These are phyloP conservation scores for Andinoacara biseriatus DNA, from an alignment of 2,113 vertebrate species.

Conservation along the genomic window DNA sequence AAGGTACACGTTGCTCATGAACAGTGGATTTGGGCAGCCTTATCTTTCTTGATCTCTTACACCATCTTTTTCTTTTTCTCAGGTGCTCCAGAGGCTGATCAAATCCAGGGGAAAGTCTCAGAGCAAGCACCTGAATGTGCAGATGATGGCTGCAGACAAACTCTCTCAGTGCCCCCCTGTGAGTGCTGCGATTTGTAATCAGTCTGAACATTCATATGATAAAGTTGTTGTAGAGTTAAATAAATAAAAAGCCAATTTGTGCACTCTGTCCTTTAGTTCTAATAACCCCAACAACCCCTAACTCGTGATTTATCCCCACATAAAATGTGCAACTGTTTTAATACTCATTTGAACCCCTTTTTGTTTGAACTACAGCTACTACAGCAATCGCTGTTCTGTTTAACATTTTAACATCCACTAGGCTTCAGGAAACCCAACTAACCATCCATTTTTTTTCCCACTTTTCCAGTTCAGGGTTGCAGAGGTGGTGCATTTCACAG, in stretches of 20 bases:
- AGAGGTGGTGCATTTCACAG: too few relatives aligned
- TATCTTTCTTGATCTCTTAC: not conserved
- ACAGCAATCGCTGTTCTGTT: not conserved
- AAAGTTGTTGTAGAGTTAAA: not conserved
- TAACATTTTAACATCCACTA: not conserved
- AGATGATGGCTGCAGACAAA: slow-evolving; percentile 96
- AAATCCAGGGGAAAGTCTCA: slow-evolving; percentile 96
- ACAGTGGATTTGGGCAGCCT: not conserved
- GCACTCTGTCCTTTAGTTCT: not conserved
- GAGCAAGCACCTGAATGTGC: slow-evolving; percentile 95
- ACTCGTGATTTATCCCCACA: too few relatives aligned
- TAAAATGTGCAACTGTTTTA: too few relatives aligned
- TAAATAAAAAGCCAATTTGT: too few relatives aligned
- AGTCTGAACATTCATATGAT: not conserved
- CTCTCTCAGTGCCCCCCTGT: slow-evolving; percentile 95
- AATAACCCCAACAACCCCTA: not conserved
- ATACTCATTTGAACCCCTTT: not conserved
- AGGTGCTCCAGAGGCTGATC: slow-evolving; percentile 94
- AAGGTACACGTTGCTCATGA: slow-evolving; percentile 80
- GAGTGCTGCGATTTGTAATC: slow-evolving; percentile 67
- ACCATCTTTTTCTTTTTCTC: not conserved
- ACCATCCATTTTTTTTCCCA: too few relatives aligned
- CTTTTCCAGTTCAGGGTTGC: too few relatives aligned
- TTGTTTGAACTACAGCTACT: not conserved
- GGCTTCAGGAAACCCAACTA: too few relatives aligned